phyloP scores from a whole-genome alignment of 1,140 invertebrate species.

The Sesamia nonagrioides region DNA sequence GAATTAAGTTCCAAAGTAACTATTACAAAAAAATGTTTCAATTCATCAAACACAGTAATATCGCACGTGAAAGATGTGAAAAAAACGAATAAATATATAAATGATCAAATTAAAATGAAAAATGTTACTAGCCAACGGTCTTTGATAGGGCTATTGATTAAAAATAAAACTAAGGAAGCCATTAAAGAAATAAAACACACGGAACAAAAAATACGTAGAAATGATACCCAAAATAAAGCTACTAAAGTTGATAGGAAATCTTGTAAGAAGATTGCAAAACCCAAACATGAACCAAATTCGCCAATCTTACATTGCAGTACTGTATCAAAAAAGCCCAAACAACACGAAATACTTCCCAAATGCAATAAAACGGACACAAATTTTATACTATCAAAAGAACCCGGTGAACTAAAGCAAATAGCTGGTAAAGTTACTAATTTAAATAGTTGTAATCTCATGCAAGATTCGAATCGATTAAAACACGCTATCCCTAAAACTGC shows the following conservation, averaged over 20 bases:
- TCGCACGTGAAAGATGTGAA: not conserved
- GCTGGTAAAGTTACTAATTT: not conserved
- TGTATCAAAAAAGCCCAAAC: not conserved
- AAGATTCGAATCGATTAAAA: not conserved
- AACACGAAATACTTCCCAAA: not conserved
- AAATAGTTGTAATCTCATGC: not conserved
- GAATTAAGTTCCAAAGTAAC: not conserved
- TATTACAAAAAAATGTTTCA: not conserved
- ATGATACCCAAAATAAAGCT: not conserved
- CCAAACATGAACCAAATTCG: slow-evolving; percentile 3
- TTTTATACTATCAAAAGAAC: not conserved
- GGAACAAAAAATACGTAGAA: not conserved
- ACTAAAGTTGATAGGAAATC: slow-evolving; percentile 1
- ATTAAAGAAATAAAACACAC: not conserved
- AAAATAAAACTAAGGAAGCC: not conserved
- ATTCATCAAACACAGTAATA: not conserved
- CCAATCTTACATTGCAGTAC: slow-evolving; percentile 19
- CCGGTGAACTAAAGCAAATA: not conserved
- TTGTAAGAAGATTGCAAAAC: not conserved
- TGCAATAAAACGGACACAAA: not conserved
- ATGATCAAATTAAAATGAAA: not conserved
- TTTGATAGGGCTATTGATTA: not conserved
- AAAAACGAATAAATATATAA: slow-evolving; percentile 27
- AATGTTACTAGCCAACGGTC: not conserved
- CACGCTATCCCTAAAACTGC: not conserved